Base-by-base conservation (phyloP, 2,888 invertebrate genomes). In the Galerucella pusilla region DNA sequence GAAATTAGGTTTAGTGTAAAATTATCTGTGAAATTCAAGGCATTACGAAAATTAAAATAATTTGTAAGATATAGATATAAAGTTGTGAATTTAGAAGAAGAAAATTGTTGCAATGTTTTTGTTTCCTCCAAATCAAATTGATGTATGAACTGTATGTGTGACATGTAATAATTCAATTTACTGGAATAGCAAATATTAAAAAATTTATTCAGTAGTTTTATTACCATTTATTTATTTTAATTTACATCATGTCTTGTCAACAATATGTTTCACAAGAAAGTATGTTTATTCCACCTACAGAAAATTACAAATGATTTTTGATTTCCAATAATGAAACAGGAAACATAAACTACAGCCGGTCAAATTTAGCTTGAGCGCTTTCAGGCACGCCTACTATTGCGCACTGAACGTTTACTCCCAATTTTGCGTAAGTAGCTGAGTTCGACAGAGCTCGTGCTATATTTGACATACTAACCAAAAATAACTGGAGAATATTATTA, bases 141-240 rank as follows among this genome's bases (percentile, higher is more conserved):
- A 85, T 86, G 86, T 86, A 86, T 85, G 86, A 85, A 85, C 77
- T 84, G 82, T 85, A 85, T 85, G 85, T 85, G 86, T 86, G 85
- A 85, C 85, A 85, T 83, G 85, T 85, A 85, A 84, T 82, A 82
- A 85, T 84, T 85, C 85, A 85, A 84, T 83, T 84, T 84, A 85
- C 83, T 85, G 84, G 85, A 85, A 85, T 86, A 86, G 86, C 85
- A 85, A 85, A 85, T 82, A 85, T 83, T 84, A 82, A 85, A 86
- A 85, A 85, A 82, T 75, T 74, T 35, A n/a, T 45, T 14, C 9
- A 10, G 20, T 70, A 63, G 73, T 76, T 70, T 75, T 20, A 73
- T 59, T 68, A 54, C 2, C 25, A 59, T 16, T 16, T 35, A 35
- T 5, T 35, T 35, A 35, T 46, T 46, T 46, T 11, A 46, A 20